Percentiles rank a stretch among this genome's conserved stretches.
phyloP scores from a whole-genome alignment of 2,797 vertebrate genomes.

The Hippopotamyrus pictus region DNA sequence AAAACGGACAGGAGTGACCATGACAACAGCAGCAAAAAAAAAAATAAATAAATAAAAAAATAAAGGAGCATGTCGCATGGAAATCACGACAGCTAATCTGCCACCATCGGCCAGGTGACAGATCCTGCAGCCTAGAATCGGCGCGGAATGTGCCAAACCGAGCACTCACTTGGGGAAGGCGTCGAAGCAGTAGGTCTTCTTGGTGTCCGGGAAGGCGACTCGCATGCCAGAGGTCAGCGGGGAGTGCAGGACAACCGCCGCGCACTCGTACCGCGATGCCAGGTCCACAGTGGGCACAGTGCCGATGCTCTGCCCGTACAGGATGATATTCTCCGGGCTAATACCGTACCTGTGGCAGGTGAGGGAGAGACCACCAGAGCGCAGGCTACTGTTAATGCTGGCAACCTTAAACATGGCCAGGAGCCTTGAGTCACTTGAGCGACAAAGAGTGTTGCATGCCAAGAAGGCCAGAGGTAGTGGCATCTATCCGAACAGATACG shows the following conservation, averaged over 20 bases:
- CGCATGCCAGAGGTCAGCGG: constrained; percentile 96
- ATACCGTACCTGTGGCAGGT: constrained; percentile 80
- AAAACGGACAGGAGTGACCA: background rate
- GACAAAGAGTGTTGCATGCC: background rate
- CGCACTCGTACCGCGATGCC: constrained; percentile 93
- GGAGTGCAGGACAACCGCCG: constrained; percentile 91
- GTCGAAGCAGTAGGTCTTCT: constrained; percentile 97
- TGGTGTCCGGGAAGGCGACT: constrained; percentile 94
- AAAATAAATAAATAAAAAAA: background rate
- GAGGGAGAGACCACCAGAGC: background rate
- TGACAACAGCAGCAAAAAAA: background rate
- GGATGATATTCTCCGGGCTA: constrained; percentile 92
- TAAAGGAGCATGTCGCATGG: no score
- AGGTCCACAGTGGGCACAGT: constrained; percentile 93
- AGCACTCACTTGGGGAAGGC: constrained; percentile 90
- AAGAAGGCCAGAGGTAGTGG: background rate
- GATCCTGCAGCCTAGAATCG: background rate
- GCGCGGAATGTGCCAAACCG: background rate
- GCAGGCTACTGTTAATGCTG: background rate
- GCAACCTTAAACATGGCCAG: background rate
- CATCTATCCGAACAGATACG: background rate
- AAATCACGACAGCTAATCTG: background rate
- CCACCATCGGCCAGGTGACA: background rate
- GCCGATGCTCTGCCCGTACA: constrained; percentile 94
- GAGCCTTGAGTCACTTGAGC: background rate